These are phyloP conservation scores for Columba janthina DNA, from an alignment of 2,113 vertebrate genomes.

Conservation along the genomic window DNA sequence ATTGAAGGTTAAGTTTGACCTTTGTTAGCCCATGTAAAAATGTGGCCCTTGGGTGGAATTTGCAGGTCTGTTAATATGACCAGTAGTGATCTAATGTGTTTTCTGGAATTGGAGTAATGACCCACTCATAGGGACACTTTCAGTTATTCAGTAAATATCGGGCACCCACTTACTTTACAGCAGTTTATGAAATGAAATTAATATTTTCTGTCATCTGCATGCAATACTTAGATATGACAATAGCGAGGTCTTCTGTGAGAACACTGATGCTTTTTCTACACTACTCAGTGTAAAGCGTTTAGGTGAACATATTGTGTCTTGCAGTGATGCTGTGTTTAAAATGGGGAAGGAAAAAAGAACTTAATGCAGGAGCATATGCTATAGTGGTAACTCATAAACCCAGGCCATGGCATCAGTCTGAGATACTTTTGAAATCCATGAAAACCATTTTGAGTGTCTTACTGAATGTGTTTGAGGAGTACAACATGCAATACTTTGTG, in stretches of 20 bases:
- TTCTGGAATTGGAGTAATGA: neutral
- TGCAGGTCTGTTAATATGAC: neutral
- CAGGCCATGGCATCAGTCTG: neutral
- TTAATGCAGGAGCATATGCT: neutral
- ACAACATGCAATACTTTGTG: neutral
- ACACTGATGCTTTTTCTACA: neutral
- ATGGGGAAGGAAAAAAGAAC: neutral
- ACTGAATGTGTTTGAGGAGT: neutral
- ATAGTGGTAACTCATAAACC: neutral
- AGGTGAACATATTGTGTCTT: neutral
- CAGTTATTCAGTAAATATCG: neutral
- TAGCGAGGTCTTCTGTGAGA: neutral
- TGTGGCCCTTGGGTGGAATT: neutral
- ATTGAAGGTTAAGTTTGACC: neutral
- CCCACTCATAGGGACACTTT: neutral
- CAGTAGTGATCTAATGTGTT: neutral
- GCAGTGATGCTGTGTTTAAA: neutral
- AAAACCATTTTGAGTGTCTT: neutral
- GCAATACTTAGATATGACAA: neutral
- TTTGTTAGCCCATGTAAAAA: neutral
- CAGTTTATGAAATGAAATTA: neutral
- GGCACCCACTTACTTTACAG: neutral
- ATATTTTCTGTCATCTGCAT: neutral
- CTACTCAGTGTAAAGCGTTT: neutral
- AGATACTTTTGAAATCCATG: neutral